A percentile compares a stretch with the other conserved stretches of the same genome.
Evolutionary conservation across 2,113 vertebrate species (phyloP).

Genomic region (Atractosteus spatula): DNA sequence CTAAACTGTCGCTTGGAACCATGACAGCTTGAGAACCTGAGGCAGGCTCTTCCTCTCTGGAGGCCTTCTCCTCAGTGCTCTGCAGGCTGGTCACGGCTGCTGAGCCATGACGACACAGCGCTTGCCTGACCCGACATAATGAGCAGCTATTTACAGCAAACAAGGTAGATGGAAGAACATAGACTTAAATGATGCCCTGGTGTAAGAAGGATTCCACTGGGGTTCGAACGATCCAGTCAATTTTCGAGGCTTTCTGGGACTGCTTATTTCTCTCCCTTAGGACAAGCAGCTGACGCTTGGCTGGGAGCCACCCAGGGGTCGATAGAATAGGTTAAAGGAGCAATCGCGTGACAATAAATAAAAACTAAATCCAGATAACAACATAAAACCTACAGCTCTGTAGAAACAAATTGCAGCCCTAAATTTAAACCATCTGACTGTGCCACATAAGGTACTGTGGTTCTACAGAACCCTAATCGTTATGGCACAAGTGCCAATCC

Average conservation of each 20-base stretch:
- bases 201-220: constrained; percentile 63
- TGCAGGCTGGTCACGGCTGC: constrained; percentile 51
- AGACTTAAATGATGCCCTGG: constrained; percentile 77
- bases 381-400: constrained; percentile 26
- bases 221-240: constrained; percentile 54
- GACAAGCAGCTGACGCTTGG: constrained; percentile 55
- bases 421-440: constrained; percentile 9
- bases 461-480: background rate
- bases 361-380: constrained; percentile 52
- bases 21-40: constrained; percentile 67
- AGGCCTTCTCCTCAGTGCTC: constrained; percentile 36
- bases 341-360: constrained; percentile 64
- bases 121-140: constrained; percentile 79
- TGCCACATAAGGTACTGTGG: background rate
- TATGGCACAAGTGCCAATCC: background rate
- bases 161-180: constrained; percentile 78
- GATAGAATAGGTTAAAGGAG: constrained; percentile 68
- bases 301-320: constrained; percentile 55
- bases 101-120: constrained; percentile 64
- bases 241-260: constrained; percentile 48
- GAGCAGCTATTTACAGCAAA: constrained; percentile 84
- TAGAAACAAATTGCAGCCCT: constrained; percentile 3
- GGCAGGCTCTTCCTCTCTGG: constrained; percentile 40
- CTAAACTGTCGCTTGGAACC: constrained; percentile 69
- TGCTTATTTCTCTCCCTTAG: constrained; percentile 57